These are phyloP conservation scores for Barbus barbus DNA, from an alignment of 2,113 vertebrate species.

Conservation along the genomic window DNA sequence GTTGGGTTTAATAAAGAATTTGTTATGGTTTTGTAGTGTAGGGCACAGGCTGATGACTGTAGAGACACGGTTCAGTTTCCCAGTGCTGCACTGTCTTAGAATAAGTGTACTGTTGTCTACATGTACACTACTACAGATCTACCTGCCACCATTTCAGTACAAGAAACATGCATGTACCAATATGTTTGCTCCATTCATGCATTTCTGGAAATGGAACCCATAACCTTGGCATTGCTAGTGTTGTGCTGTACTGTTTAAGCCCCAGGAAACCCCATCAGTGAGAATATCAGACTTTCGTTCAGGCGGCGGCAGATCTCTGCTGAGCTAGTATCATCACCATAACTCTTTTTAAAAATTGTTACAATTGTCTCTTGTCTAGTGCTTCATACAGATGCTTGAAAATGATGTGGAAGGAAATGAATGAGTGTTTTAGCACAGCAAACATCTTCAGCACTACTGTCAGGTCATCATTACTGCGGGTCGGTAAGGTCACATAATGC, in stretches of 20 bases:
- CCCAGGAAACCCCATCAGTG: background rate
- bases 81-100: background rate
- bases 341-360: background rate
- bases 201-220: background rate
- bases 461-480: background rate
- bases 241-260: background rate
- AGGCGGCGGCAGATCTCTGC: background rate
- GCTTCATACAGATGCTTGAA: background rate
- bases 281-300: background rate
- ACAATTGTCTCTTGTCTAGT: background rate
- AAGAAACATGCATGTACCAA: background rate
- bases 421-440: conserved; percentile 18
- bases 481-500: background rate
- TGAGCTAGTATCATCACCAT: background rate
- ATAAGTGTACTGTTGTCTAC: background rate
- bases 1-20: no score
- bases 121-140: background rate
- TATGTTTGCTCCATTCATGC: background rate
- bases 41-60: background rate
- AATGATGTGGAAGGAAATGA: background rate
- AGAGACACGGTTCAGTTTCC: background rate
- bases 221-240: background rate
- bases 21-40: no score
- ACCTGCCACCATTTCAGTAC: background rate
- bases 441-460: background rate